phyloP scores from a whole-genome alignment of 2,113 vertebrate genomes.

The Ceratotherium simum region DNA sequence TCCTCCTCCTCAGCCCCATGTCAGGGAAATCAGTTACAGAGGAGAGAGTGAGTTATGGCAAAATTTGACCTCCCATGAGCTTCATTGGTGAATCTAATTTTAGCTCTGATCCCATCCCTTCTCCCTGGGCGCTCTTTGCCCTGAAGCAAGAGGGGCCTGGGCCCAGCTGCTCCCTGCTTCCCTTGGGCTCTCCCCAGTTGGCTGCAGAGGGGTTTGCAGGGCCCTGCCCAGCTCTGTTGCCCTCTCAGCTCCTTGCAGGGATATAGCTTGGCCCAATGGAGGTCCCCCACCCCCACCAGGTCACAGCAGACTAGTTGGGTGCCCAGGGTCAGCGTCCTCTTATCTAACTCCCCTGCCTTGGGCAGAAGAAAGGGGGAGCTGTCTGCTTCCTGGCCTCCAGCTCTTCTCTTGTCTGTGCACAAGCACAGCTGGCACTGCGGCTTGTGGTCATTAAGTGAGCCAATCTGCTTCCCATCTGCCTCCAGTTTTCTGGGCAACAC shows the following conservation, averaged over 20 bases:
- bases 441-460: constrained; percentile 65
- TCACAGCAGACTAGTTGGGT: constrained; percentile 52
- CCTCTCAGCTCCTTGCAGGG: not conserved
- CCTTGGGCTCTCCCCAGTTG: not conserved
- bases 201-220: not conserved
- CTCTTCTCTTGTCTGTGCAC: not conserved
- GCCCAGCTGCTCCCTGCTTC: constrained; percentile 69
- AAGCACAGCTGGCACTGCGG: constrained; percentile 72
- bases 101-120: constrained; percentile 90
- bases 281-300: not conserved
- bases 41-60: constrained; percentile 90
- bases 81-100: constrained; percentile 95
- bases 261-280: not conserved
- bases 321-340: not conserved
- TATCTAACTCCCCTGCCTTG: not conserved
- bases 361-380: not conserved
- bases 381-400: constrained; percentile 13
- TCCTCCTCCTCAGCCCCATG: constrained; percentile 82
- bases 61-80: constrained; percentile 91
- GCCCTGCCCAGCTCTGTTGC: not conserved
- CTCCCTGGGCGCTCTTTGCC: constrained; percentile 87
- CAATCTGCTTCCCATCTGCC: constrained; percentile 72
- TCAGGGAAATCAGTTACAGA: constrained; percentile 88
- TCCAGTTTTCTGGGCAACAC: constrained; percentile 60
- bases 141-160: constrained; percentile 82